Conservation (phyloP, 2,113 vertebrate genomes). For the Ceuthmochares aereus region DNA sequence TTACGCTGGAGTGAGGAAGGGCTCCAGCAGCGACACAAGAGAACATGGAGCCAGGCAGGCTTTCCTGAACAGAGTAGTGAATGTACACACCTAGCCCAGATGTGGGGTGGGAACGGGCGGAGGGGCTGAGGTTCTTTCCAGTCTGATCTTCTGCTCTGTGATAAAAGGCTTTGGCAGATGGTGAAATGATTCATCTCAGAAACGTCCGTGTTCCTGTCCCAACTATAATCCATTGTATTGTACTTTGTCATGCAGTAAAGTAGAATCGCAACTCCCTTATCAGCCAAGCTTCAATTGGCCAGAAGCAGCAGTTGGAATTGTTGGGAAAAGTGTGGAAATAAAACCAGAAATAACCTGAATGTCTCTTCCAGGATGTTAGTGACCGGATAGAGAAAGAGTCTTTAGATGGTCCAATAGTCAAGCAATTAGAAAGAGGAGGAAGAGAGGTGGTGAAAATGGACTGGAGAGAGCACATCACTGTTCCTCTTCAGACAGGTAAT, state of each 20-base stretch:
- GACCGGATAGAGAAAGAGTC: conserved; percentile 97
- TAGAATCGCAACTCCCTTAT: neutral
- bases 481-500: conserved; percentile 95
- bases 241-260: neutral
- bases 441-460: conserved; percentile 91
- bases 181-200: neutral
- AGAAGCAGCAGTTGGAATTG: neutral
- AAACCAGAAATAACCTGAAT: neutral
- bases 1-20: fast-evolving
- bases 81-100: neutral
- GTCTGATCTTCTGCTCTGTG: neutral
- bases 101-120: neutral
- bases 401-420: conserved; percentile 91
- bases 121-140: neutral
- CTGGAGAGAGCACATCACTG: conserved; percentile 96
- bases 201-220: neutral
- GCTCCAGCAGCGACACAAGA: neutral
- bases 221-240: neutral
- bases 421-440: conserved; percentile 91
- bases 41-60: neutral
- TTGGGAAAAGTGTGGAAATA: neutral
- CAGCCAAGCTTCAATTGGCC: neutral
- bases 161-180: neutral
- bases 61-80: neutral
- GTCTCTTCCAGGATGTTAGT: conserved; percentile 88